phyloP scores from a whole-genome alignment of 2,888 invertebrate genomes.

The Pediacus dermestoides region DNA sequence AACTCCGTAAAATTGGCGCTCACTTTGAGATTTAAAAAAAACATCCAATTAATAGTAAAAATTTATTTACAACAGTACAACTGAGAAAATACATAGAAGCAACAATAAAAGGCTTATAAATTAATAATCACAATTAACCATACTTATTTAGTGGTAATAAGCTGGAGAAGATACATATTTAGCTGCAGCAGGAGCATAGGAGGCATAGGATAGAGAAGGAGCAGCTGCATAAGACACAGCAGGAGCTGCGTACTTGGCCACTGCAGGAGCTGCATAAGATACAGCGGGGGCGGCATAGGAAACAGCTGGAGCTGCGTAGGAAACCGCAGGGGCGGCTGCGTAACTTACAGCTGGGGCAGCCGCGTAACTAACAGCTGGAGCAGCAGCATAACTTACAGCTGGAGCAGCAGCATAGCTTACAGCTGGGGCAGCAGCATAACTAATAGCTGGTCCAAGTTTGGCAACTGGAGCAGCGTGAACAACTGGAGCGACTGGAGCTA shows the following conservation, averaged over 20 bases:
- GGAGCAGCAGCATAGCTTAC: conserved; percentile 17
- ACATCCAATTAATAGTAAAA: too few relatives aligned
- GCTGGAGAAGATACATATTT: too few relatives aligned
- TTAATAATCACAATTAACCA: too few relatives aligned
- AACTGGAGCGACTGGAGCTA: conserved; percentile 12
- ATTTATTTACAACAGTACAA: too few relatives aligned
- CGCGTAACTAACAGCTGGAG: conserved; percentile 17
- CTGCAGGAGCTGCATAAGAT: conserved; percentile 18
- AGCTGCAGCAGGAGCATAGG: too few relatives aligned
- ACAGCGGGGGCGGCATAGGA: conserved; percentile 22
- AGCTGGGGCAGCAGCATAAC: conserved; percentile 30
- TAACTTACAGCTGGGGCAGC: conserved; percentile 29
- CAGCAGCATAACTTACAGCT: conserved; percentile 16
- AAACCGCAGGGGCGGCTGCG: conserved; percentile 21
- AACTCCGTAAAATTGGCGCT: too few relatives aligned
- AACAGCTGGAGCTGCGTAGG: too few relatives aligned
- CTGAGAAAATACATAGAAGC: too few relatives aligned
- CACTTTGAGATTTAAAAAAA: too few relatives aligned
- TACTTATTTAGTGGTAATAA: conserved; percentile 9
- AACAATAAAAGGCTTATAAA: too few relatives aligned
- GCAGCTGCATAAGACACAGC: conserved; percentile 11
- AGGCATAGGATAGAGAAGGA: too few relatives aligned
- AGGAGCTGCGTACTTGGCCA: conserved; percentile 15
- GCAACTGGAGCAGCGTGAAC: conserved; percentile 12
- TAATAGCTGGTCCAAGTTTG: conserved; percentile 21